Base-by-base conservation (phyloP, 2,113 vertebrate genomes). In the Trematocara nigrifrons region DNA sequence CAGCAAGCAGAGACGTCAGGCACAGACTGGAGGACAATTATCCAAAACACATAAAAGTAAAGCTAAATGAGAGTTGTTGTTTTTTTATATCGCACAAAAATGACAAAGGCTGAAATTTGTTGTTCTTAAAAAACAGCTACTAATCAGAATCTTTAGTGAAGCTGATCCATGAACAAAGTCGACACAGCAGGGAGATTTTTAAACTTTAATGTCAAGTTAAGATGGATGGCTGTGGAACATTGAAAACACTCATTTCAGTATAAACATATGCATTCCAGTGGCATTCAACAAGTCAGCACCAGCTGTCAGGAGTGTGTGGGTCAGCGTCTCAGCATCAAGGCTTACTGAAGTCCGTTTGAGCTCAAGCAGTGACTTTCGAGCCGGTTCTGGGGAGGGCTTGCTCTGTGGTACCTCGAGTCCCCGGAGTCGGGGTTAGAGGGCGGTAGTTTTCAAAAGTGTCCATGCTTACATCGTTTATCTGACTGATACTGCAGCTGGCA, bases 121-220 rank as follows among this genome's bases (percentile, higher is more conserved):
- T 26, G 7, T 9, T 69, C n/a, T 42, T 42, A 9, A 1, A 40
- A 59, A 69, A 42, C 7, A 42, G 22, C 6, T 6, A 3, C 20
- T 26, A 16, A 71, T 10, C 5, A 29, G 20, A 42, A 8, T 7
- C 1, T 3, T 54, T 12, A 20, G 33, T 6, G 3, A 47, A 47
- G 40, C 66, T 16, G 12, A 45, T 4, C 45, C 35, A 18, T 5
- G 26, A 38, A 79, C 4, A 22, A 26, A 83, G 26, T 56, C 6
- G n/a, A 82, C 45, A 22, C 71, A 74, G 64, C 6, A n/a, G 13
- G 84, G 1, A 77, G 54, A 89, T 91, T 94, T 91, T 96, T 95
- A 96, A 96, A 95, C 95, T 96, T 96, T 96, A 95, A 93, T 95
- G 94, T 95, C 95, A 96, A 95, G 94, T 96, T 96, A 95, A 87